phyloP scores from a whole-genome alignment of 2,888 invertebrate genomes.

The Tetrapedia diversipes region DNA sequence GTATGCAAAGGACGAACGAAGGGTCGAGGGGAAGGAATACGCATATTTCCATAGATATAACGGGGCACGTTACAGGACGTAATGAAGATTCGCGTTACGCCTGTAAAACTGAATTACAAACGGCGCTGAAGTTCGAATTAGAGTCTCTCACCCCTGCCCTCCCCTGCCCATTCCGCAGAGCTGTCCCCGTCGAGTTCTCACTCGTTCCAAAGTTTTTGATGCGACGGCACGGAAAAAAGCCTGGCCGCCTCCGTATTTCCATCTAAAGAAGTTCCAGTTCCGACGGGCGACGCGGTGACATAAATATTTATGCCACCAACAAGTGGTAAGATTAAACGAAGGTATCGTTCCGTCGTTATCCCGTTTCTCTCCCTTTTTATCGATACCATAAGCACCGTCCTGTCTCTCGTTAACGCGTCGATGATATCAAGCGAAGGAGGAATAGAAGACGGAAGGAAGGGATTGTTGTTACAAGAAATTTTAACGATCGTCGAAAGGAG shows the following conservation, averaged over 20 bases:
- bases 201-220: conserved; percentile 35
- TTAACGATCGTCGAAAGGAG: background rate
- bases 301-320: conserved; percentile 45
- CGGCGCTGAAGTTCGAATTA: conserved; percentile 50
- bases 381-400: too few species aligned
- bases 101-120: conserved; percentile 52
- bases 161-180: too few species aligned
- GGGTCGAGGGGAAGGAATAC: conserved; percentile 31
- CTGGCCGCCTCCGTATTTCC: conserved; percentile 34
- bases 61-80: conserved; percentile 28
- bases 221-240: conserved; percentile 44
- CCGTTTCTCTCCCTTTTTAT: background rate
- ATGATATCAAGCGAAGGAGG: too few species aligned
- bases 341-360: background rate
- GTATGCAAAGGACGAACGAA: conserved; percentile 51
- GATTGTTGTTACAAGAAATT: background rate
- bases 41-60: conserved; percentile 46
- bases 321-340: conserved; percentile 33
- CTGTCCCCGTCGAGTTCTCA: conserved; percentile 8
- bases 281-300: conserved; percentile 11
- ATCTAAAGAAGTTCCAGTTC: conserved; percentile 38
- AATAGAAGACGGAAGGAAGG: too few species aligned
- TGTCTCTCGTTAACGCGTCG: too few species aligned
- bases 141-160: conserved; percentile 10
- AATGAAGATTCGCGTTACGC: conserved; percentile 47